Conservation (phyloP, 2,113 vertebrate genomes). For the Atlantisia rogersi region DNA sequence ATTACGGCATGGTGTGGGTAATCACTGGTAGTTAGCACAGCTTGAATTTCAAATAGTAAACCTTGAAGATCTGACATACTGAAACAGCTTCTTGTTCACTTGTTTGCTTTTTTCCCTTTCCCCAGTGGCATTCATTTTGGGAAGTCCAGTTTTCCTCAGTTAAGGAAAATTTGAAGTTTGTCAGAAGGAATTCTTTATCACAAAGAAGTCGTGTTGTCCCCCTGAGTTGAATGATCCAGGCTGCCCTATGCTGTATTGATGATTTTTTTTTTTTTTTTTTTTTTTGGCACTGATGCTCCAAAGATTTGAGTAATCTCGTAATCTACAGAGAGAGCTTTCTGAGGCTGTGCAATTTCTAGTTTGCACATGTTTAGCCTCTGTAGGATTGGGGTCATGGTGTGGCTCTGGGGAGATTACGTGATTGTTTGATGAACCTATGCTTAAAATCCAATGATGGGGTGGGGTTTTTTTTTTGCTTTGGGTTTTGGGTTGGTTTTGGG, state of each 20-base stretch:
- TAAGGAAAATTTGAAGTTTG: background rate
- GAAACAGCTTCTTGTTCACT: background rate
- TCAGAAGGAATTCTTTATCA: background rate
- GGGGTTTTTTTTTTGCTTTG: too few species aligned
- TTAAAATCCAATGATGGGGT: background rate
- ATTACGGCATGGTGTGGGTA: background rate
- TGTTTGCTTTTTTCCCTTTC: background rate
- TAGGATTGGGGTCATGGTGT: background rate
- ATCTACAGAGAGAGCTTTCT: background rate
- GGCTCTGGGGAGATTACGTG: background rate
- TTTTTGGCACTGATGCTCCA: background rate
- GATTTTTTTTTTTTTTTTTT: background rate
- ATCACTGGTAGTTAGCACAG: background rate
- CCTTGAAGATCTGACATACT: background rate
- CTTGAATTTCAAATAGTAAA: background rate
- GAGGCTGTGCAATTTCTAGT: background rate
- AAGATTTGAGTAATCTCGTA: background rate
- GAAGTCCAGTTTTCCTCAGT: background rate
- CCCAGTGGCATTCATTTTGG: background rate
- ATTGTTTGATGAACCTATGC: background rate
- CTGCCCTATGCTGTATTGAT: background rate
- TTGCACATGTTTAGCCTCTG: background rate
- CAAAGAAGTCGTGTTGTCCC: background rate
- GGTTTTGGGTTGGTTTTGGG: too few species aligned
- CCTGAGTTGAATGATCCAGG: background rate